Conservation (phyloP, 2,113 vertebrate species). For the Strix uralensis region DNA sequence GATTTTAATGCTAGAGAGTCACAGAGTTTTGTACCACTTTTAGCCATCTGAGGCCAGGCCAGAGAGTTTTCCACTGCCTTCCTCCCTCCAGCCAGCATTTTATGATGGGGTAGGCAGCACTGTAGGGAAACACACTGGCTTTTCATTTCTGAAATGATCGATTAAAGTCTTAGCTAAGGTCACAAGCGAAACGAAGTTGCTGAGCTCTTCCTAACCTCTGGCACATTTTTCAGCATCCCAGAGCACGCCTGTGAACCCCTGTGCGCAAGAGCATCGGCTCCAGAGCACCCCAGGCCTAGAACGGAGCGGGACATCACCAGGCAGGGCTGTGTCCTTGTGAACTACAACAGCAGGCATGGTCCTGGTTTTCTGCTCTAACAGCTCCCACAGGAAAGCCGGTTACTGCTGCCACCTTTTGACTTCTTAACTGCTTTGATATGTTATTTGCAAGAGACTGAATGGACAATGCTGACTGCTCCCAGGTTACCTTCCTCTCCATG, state of each 20-base stretch:
- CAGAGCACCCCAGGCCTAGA: neutral
- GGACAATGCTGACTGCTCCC: neutral
- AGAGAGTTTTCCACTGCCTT: neutral
- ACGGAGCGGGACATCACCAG: neutral
- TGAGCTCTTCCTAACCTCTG: neutral
- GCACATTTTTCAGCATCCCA: neutral
- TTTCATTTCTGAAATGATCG: neutral
- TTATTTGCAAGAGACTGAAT: neutral
- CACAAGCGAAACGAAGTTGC: neutral
- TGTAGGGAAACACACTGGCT: neutral
- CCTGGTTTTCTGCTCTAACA: neutral
- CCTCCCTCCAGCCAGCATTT: neutral
- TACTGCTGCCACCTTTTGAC: slow-evolving; percentile 46
- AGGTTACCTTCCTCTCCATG: slow-evolving; percentile 93
- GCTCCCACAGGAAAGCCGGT: neutral
- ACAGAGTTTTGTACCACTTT: neutral
- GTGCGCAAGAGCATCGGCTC: neutral
- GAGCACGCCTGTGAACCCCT: neutral
- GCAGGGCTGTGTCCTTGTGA: neutral
- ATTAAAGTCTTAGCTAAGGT: neutral
- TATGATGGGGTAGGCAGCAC: neutral
- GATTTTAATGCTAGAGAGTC: neutral
- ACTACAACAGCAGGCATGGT: neutral
- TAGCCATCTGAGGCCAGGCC: neutral
- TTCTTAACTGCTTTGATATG: neutral